Percentiles rank a stretch among this genome's conserved stretches.
phyloP scores from a whole-genome alignment of 2,888 invertebrate genomes.

The Melikaiella ostensackeni region DNA sequence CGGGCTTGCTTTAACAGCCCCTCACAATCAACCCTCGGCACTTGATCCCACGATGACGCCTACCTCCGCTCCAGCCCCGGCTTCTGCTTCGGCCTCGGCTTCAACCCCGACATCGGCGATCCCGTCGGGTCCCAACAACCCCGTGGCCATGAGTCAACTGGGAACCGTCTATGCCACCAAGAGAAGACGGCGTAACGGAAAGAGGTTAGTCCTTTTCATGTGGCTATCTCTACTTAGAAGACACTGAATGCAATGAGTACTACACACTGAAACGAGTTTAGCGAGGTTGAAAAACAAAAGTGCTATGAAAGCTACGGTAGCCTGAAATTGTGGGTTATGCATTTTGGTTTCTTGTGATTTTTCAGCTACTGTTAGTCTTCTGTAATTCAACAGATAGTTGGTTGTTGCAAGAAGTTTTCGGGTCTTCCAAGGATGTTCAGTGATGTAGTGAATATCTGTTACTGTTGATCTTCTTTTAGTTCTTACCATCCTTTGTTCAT shows the following conservation, averaged over 20 bases:
- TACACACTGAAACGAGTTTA: neutral
- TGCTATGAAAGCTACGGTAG: neutral
- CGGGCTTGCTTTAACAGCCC: slow-evolving; percentile 74
- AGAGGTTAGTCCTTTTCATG: slow-evolving; percentile 85
- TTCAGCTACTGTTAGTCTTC: neutral
- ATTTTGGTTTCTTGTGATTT: neutral
- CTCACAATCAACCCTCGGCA: slow-evolving; percentile 65
- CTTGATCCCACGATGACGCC: slow-evolving; percentile 69
- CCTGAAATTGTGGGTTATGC: neutral
- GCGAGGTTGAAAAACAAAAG: neutral
- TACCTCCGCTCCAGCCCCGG: slow-evolving; percentile 71
- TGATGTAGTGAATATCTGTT: neutral
- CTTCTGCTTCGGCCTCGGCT: slow-evolving; percentile 72
- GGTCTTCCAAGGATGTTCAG: neutral
- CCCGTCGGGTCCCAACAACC: slow-evolving; percentile 73
- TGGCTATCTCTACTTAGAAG: neutral
- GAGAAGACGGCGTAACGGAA: slow-evolving; percentile 95
- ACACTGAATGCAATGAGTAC: neutral
- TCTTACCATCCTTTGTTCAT: no score
- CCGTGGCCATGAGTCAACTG: slow-evolving; percentile 88
- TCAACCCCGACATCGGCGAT: slow-evolving; percentile 69
- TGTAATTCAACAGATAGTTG: neutral
- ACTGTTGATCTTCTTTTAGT: neutral
- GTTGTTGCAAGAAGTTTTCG: neutral
- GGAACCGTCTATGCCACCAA: slow-evolving; percentile 98